Evolutionary conservation across 2,888 invertebrate species (phyloP).

Genomic region (Amiota minor): DNA sequence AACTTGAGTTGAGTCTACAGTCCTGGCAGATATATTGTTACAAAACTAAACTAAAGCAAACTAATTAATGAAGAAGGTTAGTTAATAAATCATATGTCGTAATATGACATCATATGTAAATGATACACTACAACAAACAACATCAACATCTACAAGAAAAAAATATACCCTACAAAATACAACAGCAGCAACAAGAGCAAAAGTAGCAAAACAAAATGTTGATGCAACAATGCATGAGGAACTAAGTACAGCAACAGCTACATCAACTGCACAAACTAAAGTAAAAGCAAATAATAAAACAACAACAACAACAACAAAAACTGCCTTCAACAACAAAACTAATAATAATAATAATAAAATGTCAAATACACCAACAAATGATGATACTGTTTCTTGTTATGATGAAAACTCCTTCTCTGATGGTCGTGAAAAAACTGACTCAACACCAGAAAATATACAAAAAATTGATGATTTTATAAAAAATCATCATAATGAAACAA

Average conservation of each 20-base stretch:
- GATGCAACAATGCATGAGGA: slow-evolving; percentile 1
- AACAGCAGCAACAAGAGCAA: not conserved
- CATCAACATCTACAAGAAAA: not conserved
- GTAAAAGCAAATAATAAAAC: not conserved
- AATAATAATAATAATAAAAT: slow-evolving; percentile 6
- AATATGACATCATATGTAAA: slow-evolving; percentile 29
- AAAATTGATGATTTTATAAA: slow-evolving; percentile 73
- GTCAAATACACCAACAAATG: slow-evolving; percentile 23
- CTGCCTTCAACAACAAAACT: slow-evolving; percentile 5
- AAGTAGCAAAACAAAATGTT: not conserved
- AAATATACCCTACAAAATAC: not conserved
- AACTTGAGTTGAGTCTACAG: not conserved
- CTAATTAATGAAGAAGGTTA: not conserved
- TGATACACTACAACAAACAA: slow-evolving; percentile 12
- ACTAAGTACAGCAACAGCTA: slow-evolving; percentile 19
- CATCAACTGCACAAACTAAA: slow-evolving; percentile 10
- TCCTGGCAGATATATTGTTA: slow-evolving; percentile 11
- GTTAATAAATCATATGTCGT: not conserved
- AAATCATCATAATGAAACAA: slow-evolving; percentile 38
- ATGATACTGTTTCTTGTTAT: slow-evolving; percentile 38
- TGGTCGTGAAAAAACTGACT: slow-evolving; percentile 72
- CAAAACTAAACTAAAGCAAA: not conserved
- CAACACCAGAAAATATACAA: slow-evolving; percentile 72
- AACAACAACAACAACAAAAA: slow-evolving; percentile 2
- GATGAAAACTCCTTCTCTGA: slow-evolving; percentile 60